Evolutionary conservation across 1,140 invertebrate species (phyloP), one percentile per base, ranked within the genome.

Genomic region (Zaprionus inermis): DNA sequence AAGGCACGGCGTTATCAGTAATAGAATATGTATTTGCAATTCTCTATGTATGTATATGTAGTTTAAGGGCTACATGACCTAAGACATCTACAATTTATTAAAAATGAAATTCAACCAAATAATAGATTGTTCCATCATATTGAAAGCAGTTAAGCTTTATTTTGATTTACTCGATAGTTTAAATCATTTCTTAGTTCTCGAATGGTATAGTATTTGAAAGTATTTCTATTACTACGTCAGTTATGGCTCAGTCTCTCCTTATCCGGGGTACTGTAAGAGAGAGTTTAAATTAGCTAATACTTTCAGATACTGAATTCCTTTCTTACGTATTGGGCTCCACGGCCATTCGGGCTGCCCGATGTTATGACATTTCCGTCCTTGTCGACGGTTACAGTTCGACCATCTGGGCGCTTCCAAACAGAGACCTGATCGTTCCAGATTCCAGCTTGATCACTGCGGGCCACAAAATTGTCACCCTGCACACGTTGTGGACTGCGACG

Each of bases 391-490:
- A 83, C 81, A 1, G 81, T 83, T 11, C 81, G 81, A 34, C 81
- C 81, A 32, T 84, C 76, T 0, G 76, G 46, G 30, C 80, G 80
- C 24, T 66, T 83, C 80, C 80, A 83, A 5, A 70, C 52, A 5
- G 80, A 83, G 7, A 83, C 68, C 11, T 41, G 7, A 0, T 56
- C 24, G 9, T 84, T 69, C 80, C 80, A 83, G 2, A 76, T 30
- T 0, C 80, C 80, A 9, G 76, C 81, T 14, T 83, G 77, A 73
- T 84, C 36, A 14, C 56, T 68, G 41, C 72, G 72, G 12, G 80
- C 80, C 7, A 83, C 80, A 41, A 83, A 83, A 7, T 76, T 72
- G 0, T 83, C 60, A 4, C 80, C 80, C 14, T 79, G 76, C 10
- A 83, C 80, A 10, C 80, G 51, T 34, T 78, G 67, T 12, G 76